Percentiles rank a stretch among this genome's conserved stretches.
Evolutionary conservation across 2,113 vertebrate genomes (phyloP).

Genomic region (Oreochromis aureus): DNA sequence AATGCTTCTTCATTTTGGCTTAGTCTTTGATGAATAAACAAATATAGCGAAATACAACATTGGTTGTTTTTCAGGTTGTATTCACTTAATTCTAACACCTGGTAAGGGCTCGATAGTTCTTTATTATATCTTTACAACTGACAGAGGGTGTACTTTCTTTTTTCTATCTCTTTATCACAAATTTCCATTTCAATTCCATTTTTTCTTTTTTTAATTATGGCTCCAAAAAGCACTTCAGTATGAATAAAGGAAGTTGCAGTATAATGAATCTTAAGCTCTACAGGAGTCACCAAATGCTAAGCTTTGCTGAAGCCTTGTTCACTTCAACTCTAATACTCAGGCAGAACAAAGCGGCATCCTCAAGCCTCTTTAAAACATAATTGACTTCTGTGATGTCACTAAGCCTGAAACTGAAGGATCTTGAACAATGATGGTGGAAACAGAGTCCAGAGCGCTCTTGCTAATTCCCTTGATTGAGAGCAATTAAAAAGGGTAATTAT

Average conservation of each 20-base stretch:
- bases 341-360: constrained; percentile 55
- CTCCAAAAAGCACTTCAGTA: neutral
- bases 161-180: neutral
- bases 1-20: neutral
- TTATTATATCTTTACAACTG: neutral
- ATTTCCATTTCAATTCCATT: neutral
- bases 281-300: neutral
- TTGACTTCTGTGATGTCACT: constrained; percentile 58
- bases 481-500: constrained; percentile 76
- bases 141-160: neutral
- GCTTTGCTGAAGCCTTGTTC: neutral
- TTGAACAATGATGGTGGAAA: constrained; percentile 46
- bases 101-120: neutral
- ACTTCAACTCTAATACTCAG: constrained; percentile 16
- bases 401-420: constrained; percentile 47
- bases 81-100: neutral
- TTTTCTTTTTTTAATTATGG: neutral
- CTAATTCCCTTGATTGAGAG: constrained; percentile 67
- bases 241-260: neutral
- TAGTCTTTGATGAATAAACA: neutral
- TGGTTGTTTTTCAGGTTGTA: neutral
- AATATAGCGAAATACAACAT: neutral
- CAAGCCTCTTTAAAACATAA: constrained; percentile 60
- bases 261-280: neutral
- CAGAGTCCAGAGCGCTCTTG: constrained; percentile 39